These are phyloP conservation scores for Phoebastria nigripes DNA, from an alignment of 2,797 vertebrate genomes.

Conservation along the genomic window DNA sequence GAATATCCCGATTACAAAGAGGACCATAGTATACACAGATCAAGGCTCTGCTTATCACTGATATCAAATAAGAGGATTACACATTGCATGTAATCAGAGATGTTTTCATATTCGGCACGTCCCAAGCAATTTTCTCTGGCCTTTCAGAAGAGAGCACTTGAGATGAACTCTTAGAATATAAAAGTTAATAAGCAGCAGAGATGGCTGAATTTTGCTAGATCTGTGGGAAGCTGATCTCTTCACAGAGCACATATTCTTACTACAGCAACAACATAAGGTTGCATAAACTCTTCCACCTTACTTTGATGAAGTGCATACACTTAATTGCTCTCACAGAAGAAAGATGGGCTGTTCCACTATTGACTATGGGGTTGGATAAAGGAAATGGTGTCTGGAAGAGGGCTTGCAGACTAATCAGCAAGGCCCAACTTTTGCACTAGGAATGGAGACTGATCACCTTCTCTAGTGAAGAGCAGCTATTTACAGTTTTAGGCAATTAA, in stretches of 20 bases:
- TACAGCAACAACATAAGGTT: background rate
- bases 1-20: background rate
- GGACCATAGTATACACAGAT: background rate
- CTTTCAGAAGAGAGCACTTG: background rate
- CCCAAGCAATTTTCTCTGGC: background rate
- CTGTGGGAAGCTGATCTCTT: background rate
- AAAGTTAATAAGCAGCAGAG: background rate
- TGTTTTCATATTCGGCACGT: background rate
- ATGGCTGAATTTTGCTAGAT: background rate
- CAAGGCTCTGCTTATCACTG: background rate
- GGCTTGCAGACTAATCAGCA: background rate
- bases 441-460: background rate
- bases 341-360: rapidly evolving
- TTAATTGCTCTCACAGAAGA: background rate
- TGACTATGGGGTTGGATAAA: background rate
- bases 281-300: background rate
- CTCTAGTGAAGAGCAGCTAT: background rate
- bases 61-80: background rate
- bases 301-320: background rate
- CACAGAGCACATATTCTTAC: background rate
- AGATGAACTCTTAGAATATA: background rate
- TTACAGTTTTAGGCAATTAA: background rate
- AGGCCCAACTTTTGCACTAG: background rate
- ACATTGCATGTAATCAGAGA: background rate
- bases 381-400: background rate